Conservation (phyloP, 1,140 invertebrate genomes). For the Pseudomyrmex flavicornis region DNA sequence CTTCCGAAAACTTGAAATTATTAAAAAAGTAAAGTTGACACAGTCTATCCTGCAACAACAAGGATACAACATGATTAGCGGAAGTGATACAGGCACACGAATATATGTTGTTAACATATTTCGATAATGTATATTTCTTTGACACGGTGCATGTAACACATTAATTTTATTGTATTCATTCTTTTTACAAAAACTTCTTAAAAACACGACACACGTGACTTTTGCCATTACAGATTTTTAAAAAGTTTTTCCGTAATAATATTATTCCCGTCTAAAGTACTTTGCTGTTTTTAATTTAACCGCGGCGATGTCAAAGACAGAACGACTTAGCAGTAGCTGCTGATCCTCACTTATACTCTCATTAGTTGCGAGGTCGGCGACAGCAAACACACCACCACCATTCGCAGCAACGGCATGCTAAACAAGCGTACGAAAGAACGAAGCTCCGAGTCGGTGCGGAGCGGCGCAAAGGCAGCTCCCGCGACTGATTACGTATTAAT, state of each 20-base stretch:
- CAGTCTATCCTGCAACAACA: no score
- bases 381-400: constrained; percentile 53
- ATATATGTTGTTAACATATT: no score
- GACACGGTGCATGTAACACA: no score
- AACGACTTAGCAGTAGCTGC: constrained; percentile 15
- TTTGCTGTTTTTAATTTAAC: neutral
- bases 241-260: constrained; percentile 10
- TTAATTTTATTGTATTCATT: no score
- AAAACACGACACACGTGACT: neutral
- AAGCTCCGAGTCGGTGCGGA: constrained; percentile 41
- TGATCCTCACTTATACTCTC: constrained; percentile 59
- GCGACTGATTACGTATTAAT: constrained; percentile 77
- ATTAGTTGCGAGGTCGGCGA: constrained; percentile 64
- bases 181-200: no score
- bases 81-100: no score
- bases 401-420: constrained; percentile 66
- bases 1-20: no score
- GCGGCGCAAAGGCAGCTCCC: constrained; percentile 66
- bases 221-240: neutral
- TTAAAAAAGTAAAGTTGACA: no score
- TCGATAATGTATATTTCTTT: no score
- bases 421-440: constrained; percentile 69
- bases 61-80: no score
- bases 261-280: constrained; percentile 28
- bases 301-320: constrained; percentile 35